These are phyloP conservation scores for Papilio elwesi DNA, from an alignment of 2,888 invertebrate species.

Conservation along the genomic window DNA sequence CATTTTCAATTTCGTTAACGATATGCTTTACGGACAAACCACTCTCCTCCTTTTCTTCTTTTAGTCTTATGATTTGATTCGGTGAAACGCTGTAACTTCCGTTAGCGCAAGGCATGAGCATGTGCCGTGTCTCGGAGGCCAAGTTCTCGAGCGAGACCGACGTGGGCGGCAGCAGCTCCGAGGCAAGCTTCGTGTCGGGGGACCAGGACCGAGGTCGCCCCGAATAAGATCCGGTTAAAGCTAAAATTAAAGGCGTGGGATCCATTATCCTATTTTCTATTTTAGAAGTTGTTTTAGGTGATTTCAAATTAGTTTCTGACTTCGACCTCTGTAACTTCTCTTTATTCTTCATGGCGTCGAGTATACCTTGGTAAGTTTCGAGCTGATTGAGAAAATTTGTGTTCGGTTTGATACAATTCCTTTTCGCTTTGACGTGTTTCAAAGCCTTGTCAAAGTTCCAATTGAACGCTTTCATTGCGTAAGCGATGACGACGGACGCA, in stretches of 20 bases:
- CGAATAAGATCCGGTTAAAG: conserved; percentile 72
- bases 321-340: conserved; percentile 96
- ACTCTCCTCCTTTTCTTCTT: conserved; percentile 85
- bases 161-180: conserved; percentile 84
- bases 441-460: conserved; percentile 96
- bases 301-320: conserved; percentile 95
- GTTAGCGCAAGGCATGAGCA: conserved; percentile 93
- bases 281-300: conserved; percentile 85
- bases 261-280: conserved; percentile 84
- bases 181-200: conserved; percentile 86
- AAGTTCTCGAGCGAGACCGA: conserved; percentile 89
- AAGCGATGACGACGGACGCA: conserved; percentile 98
- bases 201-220: conserved; percentile 90
- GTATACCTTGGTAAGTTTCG: conserved; percentile 97
- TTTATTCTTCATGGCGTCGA: conserved; percentile 98
- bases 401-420: conserved; percentile 98
- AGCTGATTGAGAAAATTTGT: conserved; percentile 96
- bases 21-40: conserved; percentile 87
- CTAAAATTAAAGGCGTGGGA: conserved; percentile 85
- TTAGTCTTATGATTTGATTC: conserved; percentile 93
- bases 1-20: conserved; percentile 88
- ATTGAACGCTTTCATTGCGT: conserved; percentile 98
- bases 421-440: conserved; percentile 94
- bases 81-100: conserved; percentile 96
- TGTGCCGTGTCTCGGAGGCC: conserved; percentile 88